A percentile compares a stretch with the other conserved stretches of the same genome.
phyloP scores from a whole-genome alignment of 2,888 invertebrate species.

The Oligia strigilis region DNA sequence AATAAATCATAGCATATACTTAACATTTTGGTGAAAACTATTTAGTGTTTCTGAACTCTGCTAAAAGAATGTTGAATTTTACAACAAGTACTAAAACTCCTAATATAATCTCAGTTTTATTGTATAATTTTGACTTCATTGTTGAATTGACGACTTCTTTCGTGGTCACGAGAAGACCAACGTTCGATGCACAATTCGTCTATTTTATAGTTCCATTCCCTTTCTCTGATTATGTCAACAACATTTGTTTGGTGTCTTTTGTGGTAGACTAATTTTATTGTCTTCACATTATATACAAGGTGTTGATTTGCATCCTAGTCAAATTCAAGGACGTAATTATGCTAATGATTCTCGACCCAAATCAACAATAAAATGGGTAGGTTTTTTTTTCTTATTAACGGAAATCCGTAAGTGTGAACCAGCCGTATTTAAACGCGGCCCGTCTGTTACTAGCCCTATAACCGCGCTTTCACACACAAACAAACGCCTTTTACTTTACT shows the following conservation, averaged over 20 bases:
- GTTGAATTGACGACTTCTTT: constrained; percentile 26
- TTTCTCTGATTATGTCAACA: constrained; percentile 16
- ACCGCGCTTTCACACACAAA: too few relatives aligned
- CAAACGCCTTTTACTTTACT: too few relatives aligned
- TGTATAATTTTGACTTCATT: constrained; percentile 32
- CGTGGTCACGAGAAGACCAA: constrained; percentile 6
- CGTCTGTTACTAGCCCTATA: too few relatives aligned
- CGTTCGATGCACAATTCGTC: constrained; percentile 23
- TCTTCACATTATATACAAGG: too few relatives aligned
- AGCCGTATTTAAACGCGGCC: too few relatives aligned
- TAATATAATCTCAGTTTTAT: not conserved
- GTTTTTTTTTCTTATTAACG: too few relatives aligned
- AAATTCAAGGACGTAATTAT: too few relatives aligned
- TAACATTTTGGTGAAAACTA: not conserved
- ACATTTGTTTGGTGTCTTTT: not conserved
- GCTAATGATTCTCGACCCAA: too few relatives aligned
- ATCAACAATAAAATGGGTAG: too few relatives aligned
- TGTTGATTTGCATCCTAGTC: too few relatives aligned
- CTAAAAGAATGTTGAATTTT: constrained; percentile 23
- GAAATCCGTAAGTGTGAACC: too few relatives aligned
- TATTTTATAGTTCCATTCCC: constrained; percentile 18
- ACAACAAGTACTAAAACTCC: constrained; percentile 27
- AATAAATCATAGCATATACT: not conserved
- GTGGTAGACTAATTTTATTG: too few relatives aligned
- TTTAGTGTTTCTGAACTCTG: constrained; percentile 12